Base-by-base conservation (phyloP, 2,888 invertebrate genomes). In the Opisthograptis luteolata region DNA sequence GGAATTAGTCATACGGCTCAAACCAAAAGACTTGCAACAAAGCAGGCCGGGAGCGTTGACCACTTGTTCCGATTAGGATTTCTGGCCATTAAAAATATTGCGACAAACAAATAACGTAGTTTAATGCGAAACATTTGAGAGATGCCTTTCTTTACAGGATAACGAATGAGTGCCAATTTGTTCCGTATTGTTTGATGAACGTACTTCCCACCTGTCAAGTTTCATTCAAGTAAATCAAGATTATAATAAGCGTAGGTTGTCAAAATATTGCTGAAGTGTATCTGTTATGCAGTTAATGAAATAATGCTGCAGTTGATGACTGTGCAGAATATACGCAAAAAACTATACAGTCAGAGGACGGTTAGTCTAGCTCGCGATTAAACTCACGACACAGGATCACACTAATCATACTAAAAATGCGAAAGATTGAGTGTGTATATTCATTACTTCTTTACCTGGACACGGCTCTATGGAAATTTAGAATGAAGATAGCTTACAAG, bases 1-100 rank as follows among this genome's bases (percentile, higher is more conserved):
- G 34, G 62, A 63, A 76, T 83, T 83, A 80, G 79, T 82, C 82
- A 82, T 66, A 64, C 66, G 59, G 64, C 68, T 71, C 17, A 48
- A 42, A 37, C 42, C 9, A 19, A 64, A 78, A 66, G 59, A 65
- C 68, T 69, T 65, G 62, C 54, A 52, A 55, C 34, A 44, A 48
- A 55, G 58, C 51, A 58, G 31, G 32, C 20, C 31, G 59, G 64
- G 76, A 64, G 65, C 74, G 68, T 64, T 69, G 75, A 77, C 74
- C 76, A 46, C 45, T 40, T 39, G 51, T 50, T 44, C 58, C 55
- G 63, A 44, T 70, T 62, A 54, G 39, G 55, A 24, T 14, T 32
- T 20, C 28, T 58, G 51, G 40, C 46, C 41, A 58, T 59, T 61
- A 55, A 34, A 62, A 62, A 60, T 55, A 60, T 66, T 62, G 66